Evolutionary conservation across 2,888 invertebrate species (phyloP).

Genomic region (Caenorhabditis angaria): DNA sequence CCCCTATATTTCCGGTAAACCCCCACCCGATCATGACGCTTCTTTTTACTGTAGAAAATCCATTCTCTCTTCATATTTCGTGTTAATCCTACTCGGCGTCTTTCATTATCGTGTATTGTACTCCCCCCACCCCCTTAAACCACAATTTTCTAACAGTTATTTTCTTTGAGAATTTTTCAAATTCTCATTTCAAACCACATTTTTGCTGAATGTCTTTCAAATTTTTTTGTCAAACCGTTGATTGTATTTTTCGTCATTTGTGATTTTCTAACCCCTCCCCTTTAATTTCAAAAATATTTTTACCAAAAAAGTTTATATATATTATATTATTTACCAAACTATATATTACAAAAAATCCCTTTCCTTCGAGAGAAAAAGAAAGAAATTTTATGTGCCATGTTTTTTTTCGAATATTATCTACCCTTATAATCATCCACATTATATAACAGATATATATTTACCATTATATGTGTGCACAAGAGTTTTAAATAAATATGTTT

Average conservation of each 20-base stretch:
- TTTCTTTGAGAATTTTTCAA: not conserved
- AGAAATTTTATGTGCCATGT: not conserved
- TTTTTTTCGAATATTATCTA: not conserved
- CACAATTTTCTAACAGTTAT: not conserved
- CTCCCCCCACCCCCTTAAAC: not conserved
- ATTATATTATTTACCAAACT: not conserved
- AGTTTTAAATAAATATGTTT: not conserved
- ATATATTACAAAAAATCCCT: slow-evolving; percentile 1
- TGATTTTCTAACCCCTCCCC: slow-evolving; percentile 3
- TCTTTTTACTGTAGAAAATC: not conserved
- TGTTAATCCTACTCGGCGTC: slow-evolving; percentile 30
- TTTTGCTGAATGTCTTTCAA: not conserved
- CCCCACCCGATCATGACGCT: slow-evolving; percentile 4
- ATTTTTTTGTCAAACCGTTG: not conserved
- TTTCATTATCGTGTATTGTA: slow-evolving; percentile 41
- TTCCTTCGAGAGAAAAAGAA: not conserved
- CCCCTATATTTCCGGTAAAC: not conserved
- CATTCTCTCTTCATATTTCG: not conserved
- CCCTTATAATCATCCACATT: not conserved
- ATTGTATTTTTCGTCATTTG: not conserved
- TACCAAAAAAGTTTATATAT: not conserved
- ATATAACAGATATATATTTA: not conserved
- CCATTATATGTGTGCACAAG: not conserved
- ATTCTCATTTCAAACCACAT: slow-evolving; percentile 11
- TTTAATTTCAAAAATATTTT: too few species aligned